Evolutionary conservation across 2,797 vertebrate genomes (phyloP).

Genomic region (Pachyuromys duprasi): DNA sequence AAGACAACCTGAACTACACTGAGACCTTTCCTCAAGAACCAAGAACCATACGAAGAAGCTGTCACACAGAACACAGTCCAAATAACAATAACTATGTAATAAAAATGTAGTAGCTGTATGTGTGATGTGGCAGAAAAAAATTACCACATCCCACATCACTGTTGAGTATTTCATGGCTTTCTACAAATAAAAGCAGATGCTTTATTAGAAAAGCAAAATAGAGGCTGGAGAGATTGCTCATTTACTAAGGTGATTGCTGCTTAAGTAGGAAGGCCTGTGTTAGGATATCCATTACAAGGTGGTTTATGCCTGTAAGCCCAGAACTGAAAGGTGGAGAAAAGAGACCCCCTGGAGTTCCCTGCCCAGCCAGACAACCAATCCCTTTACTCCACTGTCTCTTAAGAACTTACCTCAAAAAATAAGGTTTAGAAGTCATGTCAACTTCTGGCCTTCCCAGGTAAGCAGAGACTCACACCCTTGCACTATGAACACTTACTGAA

Average conservation of each 20-base stretch:
- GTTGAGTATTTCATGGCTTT: background rate
- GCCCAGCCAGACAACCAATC: background rate
- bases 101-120: background rate
- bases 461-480: no score
- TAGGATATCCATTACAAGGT: background rate
- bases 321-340: no score
- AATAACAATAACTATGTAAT: background rate
- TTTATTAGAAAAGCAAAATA: conserved; percentile 7
- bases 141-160: background rate
- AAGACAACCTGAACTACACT: background rate
- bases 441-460: background rate
- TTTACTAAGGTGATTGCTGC: background rate
- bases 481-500: no score
- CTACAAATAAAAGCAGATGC: background rate
- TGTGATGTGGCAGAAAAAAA: background rate
- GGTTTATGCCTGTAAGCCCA: no score
- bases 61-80: background rate
- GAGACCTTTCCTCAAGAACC: background rate
- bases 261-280: background rate
- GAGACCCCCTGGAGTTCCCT: no score
- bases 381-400: background rate
- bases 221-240: background rate
- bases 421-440: no score
- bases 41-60: background rate
- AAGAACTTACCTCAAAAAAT: background rate